Evolutionary conservation across 2,113 vertebrate genomes (phyloP), one percentile per base, ranked within the genome.

Genomic region (Oostethus manadensis): DNA sequence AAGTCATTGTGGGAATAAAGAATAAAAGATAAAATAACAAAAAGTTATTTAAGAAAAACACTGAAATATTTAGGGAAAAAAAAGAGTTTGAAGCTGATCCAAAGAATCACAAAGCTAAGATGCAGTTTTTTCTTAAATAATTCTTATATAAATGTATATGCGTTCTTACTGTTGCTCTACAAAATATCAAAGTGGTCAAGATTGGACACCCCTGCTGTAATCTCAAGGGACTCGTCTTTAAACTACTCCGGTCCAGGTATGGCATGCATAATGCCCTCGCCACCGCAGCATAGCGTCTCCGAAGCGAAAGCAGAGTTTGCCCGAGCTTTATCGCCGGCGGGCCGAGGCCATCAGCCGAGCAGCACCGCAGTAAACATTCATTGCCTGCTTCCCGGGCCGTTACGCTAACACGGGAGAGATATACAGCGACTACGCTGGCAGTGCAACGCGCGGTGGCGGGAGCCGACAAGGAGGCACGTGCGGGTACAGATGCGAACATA

Each of bases 291-390:
- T 33, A 33, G 29, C 29, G 29, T 33, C 29, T 7, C 29, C 29
- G 29, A 7, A 33, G 29, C 50, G 50, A 29, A 17, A 51, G 50
- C 50, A n/a, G 50, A 44, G 57, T 68, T 68, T 74, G 48, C 44
- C 51, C 44, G 69, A 71, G 77, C 67, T 66, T 60, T 40, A 26
- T 63, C 35, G 51, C 68, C 69, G 57, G 64, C 46, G 49, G 76
- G 79, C 51, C 56, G 56, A 64, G 59, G 65, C 59, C 70, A 66
- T 84, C 77, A 71, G 26, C 55, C 21, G 14, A 29, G 50, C 7
- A 20, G 26, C 33, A 44, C 49, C 14, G 47, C 21, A 56, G 65
- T 76, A 69, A 70, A 78, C 76, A 77, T 78, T 78, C 64, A 77
- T 57, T 64, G 67, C 60, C 22, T 46, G 61, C 49, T 60, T 40